phyloP scores from a whole-genome alignment of 2,888 invertebrate genomes.

The Pedicia rivosa region DNA sequence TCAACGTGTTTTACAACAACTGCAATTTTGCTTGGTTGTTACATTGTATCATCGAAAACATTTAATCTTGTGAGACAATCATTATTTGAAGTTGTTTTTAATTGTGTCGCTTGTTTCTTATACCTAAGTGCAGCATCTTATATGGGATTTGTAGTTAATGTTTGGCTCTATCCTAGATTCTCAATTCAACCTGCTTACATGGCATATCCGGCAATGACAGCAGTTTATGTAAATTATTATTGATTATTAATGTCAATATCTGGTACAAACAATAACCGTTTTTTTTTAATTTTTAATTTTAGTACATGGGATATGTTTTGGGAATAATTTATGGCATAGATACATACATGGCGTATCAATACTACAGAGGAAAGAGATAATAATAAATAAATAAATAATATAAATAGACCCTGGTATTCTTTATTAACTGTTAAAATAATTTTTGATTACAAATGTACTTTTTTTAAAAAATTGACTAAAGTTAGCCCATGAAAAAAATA shows the following conservation, averaged over 20 bases:
- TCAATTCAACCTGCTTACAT: constrained; percentile 55
- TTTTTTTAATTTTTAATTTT: constrained; percentile 26
- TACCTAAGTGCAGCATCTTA: constrained; percentile 67
- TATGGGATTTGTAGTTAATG: constrained; percentile 60
- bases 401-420: no score
- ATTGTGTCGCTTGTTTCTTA: constrained; percentile 56
- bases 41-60: constrained; percentile 62
- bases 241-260: constrained; percentile 3
- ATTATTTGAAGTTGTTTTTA: constrained; percentile 67
- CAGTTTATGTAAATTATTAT: constrained; percentile 51
- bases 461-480: no score
- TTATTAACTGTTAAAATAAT: no score
- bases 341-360: constrained; percentile 57
- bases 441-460: no score
- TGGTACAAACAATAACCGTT: background rate
- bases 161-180: constrained; percentile 62
- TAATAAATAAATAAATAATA: no score
- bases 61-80: constrained; percentile 62
- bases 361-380: constrained; percentile 44
- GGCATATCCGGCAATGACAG: constrained; percentile 79
- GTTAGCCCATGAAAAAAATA: no score
- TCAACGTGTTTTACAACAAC: constrained; percentile 69
- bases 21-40: constrained; percentile 54
- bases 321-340: constrained; percentile 64
- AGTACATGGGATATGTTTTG: constrained; percentile 65